Evolutionary conservation across 2,113 vertebrate genomes (phyloP), one percentile per base, ranked within the genome.

Genomic region (Anthoscopus minutus): DNA sequence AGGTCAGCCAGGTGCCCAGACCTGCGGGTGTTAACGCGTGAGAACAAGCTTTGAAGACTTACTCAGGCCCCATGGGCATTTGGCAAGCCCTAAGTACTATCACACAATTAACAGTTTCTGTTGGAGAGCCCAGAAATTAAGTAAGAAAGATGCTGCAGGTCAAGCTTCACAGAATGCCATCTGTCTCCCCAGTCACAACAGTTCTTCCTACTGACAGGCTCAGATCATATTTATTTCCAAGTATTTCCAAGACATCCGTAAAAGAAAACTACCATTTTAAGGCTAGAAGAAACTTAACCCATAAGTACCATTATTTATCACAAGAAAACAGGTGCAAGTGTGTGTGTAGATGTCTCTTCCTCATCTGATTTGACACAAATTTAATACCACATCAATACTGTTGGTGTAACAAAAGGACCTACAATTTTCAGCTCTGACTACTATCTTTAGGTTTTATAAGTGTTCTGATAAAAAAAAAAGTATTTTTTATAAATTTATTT

Each of bases 31-130:
- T 23, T 21, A 83, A 53, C 11, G 2, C 4, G 15, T 6, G 21
- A 83, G 78, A 88, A 74, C 50, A 78, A 61, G 50, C 44, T 73
- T 15, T 44, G 45, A 35, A 71, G 37, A 64, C 44, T 71, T 33
- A 35, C 40, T 72, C 53, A 44, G 74, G 31, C 48, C 50, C 70
- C 33, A 5, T 0, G 47, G 79, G 61, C 45, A 65, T 65, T 65
- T 86, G 81, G 66, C 79, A 92, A 81, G 31, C 9, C 25, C 28
- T 28, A 64, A 2, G 4, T 35, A 47, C 38, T 10, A 67, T 7
- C 57, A 44, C 53, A 88, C 54, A 54, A 80, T 38, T 81, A 79
- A 79, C 74, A 92, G 50, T 82, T 96, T 79, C 77, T 89, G 47
- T 9, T 67, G 84, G 33, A 70, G 71, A 48, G 35, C 51, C 13